Evolutionary conservation across 2,797 vertebrate species (phyloP), one percentile per base, ranked within the genome.

Genomic region (Microcaecilia unicolor): DNA sequence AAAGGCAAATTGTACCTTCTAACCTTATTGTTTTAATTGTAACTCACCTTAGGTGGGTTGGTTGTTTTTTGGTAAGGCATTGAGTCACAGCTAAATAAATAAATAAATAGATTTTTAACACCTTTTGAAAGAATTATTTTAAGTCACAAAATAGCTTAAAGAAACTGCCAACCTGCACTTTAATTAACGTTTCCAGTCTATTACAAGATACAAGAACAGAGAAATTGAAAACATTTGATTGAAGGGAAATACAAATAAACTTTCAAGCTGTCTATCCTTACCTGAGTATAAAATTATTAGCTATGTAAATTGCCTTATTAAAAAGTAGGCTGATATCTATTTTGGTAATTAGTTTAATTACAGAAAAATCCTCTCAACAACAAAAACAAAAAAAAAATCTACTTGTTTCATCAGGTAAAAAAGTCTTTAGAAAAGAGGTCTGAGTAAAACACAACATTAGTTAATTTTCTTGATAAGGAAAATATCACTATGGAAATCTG

Each of bases 271-370:
- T 53, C 44, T 61, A 64, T 65, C 49, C 55, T 39, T 22, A 50
- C 58, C 40, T 21, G 43, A 65, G 23, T 34, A 34, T 67, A 25
- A 58, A 67, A 47, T 73, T 61, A 59, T 24, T 52, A 41, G 69
- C 57, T 51, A 70, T 61, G 58, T 35, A 72, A 72, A 75, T 58
- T 55, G 24, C 38, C 50, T 55, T 71, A 67, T 62, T 73, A 65
- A 70, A 76, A n/a, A 61, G 43, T 76, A 72, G 54, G 71, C 66
- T 64, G 34, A 55, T 48, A 39, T 34, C 30, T 70, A 72, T 61
- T 68, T 66, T 51, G 58, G 58, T 50, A 59, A 65, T 72, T 53
- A 56, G 45, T 61, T 71, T 58, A 71, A 71, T 69, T 64, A 60
- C 27, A 42, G 9, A 42, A 37, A 60, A 60, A 37, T 17, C 33